Base-by-base conservation (phyloP, 2,797 vertebrate species). In the Nasua narica region DNA sequence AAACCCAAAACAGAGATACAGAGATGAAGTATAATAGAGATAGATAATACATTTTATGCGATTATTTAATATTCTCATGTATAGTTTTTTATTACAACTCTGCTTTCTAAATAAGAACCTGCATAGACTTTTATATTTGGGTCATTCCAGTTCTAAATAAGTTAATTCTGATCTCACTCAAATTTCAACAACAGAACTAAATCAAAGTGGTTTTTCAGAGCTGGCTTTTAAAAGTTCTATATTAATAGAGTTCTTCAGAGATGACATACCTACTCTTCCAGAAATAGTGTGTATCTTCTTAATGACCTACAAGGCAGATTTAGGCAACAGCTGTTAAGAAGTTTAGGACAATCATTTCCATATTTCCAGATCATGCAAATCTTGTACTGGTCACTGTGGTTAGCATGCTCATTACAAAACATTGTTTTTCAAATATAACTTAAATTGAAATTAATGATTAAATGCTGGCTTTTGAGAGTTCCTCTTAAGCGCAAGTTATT, bases 221-320 rank as follows among this genome's bases (percentile, higher is more conserved):
- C 9, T 58, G 37, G 43, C 65, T 92, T 89, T 54, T 35, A 60
- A 37, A 40, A 65, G 76, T 78, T 90, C 12, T 76, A 2, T 81
- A 29, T 82, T 94, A 87, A 95, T 62, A 95, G n/a, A 3, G 5
- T 81, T 92, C 46, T 32, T 94, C 23, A 76, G 43, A 91, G 32
- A 83, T 89, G 14, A 54, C 54, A 82, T 91, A 62, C 62, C 54
- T 60, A 52, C 23, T 78, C 87, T 96, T 91, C 81, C 40, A 37
- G 69, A 92, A 81, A 48, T 62, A n/a, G 21, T 43, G 52, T 65
- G 32, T 85, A 70, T 84, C 82, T 92, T 92, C 87, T 90, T 87
- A 84, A 27, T 90, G 89, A 93, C 87, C 77, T 85, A 54, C 23
- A 79, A 95, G 37, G 90, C 87, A 92, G 32, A 48, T 50, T 90